A percentile compares a stretch with the other conserved stretches of the same genome.
Conservation (phyloP, 2,888 invertebrate genomes). For the Chloroclysta siterata region DNA sequence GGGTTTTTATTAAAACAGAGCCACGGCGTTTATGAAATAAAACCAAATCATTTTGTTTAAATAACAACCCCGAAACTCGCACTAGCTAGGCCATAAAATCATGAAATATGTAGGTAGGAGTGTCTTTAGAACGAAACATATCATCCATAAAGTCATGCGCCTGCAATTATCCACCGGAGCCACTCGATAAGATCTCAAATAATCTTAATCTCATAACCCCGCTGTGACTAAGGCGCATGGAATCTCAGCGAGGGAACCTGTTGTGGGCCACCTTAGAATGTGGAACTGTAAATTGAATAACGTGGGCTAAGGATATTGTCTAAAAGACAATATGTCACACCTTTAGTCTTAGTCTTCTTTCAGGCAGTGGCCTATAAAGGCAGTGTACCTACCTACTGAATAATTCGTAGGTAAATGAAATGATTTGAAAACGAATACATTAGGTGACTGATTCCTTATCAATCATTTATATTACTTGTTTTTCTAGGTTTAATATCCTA, state of each 20-base stretch:
- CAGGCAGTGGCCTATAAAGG: no score
- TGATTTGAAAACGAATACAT: not conserved
- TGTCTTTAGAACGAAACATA: slow-evolving; percentile 11
- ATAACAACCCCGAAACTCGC: not conserved
- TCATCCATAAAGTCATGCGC: slow-evolving; percentile 50
- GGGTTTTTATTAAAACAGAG: no score
- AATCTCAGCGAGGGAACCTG: slow-evolving; percentile 33
- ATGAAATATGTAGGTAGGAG: slow-evolving; percentile 3
- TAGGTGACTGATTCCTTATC: not conserved
- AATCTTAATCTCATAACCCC: slow-evolving; percentile 54
- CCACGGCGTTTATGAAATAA: no score
- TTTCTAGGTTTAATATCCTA: not conserved
- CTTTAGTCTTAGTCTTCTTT: not conserved
- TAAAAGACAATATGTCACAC: slow-evolving; percentile 1
- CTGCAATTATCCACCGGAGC: slow-evolving; percentile 63
- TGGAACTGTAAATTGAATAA: slow-evolving; percentile 24
- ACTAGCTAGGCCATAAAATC: not conserved
- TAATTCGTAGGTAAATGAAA: no score
- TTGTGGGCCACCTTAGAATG: slow-evolving; percentile 22
- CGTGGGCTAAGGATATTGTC: slow-evolving; percentile 12
- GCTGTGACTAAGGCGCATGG: slow-evolving; percentile 35
- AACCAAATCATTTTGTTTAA: no score
- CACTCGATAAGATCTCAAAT: slow-evolving; percentile 63
- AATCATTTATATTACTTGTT: not conserved
- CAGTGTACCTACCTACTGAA: not conserved